Conservation (phyloP, 2,113 vertebrate genomes). For the Dromas ardeola region DNA sequence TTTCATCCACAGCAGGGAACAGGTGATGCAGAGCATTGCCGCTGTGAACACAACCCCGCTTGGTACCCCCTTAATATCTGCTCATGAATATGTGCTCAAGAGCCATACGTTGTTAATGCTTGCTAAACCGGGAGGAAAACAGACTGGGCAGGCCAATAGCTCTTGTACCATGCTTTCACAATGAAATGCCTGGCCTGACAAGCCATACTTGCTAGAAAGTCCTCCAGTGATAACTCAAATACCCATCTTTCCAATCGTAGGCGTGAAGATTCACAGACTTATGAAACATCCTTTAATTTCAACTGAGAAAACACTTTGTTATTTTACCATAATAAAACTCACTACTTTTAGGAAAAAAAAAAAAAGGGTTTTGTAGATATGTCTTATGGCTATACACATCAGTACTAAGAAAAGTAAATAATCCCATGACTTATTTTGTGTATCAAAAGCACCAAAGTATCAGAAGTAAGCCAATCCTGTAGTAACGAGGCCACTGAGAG, state of each 20-base stretch:
- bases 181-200: background rate
- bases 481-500: background rate
- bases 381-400: background rate
- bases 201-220: background rate
- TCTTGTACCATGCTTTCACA: background rate
- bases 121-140: background rate
- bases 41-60: background rate
- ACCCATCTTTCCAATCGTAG: background rate
- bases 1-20: background rate
- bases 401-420: background rate
- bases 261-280: background rate
- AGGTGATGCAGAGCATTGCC: background rate
- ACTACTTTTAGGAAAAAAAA: background rate
- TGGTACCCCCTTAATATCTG: background rate
- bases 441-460: background rate
- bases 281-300: background rate
- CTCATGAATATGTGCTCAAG: background rate
- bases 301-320: background rate
- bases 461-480: background rate
- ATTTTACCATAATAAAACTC: background rate
- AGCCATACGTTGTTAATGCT: rapidly evolving
- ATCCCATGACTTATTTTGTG: background rate
- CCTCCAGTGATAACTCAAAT: background rate
- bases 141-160: background rate
- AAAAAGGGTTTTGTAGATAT: background rate